These are phyloP conservation scores for Pelobates fuscus DNA, from an alignment of 2,113 vertebrate species.

Conservation along the genomic window DNA sequence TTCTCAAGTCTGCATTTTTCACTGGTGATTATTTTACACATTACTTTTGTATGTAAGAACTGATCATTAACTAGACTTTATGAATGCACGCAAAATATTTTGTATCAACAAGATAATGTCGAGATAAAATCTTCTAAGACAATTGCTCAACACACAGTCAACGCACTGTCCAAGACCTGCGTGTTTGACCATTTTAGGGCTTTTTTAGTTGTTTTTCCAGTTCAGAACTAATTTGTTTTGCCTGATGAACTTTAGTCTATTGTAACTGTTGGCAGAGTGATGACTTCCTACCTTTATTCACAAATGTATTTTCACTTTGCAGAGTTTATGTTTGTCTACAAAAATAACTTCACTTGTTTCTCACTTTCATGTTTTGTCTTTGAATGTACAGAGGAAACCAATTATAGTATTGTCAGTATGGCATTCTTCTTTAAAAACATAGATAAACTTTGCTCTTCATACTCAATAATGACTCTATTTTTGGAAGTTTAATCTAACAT, in stretches of 20 bases:
- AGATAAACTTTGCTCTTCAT: too few relatives aligned
- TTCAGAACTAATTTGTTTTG: conserved; percentile 12
- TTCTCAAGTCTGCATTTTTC: too few relatives aligned
- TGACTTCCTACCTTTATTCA: conserved; percentile 27
- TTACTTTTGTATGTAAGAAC: too few relatives aligned
- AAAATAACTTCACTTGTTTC: not conserved
- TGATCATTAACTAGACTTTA: too few relatives aligned
- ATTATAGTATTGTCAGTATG: too few relatives aligned
- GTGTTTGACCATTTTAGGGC: conserved; percentile 44
- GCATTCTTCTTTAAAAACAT: too few relatives aligned
- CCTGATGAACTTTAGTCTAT: conserved; percentile 24
- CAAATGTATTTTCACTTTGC: conserved; percentile 18
- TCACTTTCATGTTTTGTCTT: conserved; percentile 12
- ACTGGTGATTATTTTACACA: too few relatives aligned
- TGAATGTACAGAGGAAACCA: not conserved
- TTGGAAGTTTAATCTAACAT: too few relatives aligned
- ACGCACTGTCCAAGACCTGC: too few relatives aligned
- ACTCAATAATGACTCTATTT: too few relatives aligned
- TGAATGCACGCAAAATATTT: too few relatives aligned
- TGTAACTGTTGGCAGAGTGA: conserved; percentile 36
- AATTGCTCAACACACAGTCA: not conserved
- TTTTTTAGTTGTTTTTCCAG: conserved; percentile 1
- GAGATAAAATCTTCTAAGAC: conserved; percentile 56
- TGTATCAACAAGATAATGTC: too few relatives aligned
- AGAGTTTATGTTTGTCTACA: conserved; percentile 14